Base-by-base conservation (phyloP, 2,113 vertebrate genomes). In the Triplophysa siluroides region DNA sequence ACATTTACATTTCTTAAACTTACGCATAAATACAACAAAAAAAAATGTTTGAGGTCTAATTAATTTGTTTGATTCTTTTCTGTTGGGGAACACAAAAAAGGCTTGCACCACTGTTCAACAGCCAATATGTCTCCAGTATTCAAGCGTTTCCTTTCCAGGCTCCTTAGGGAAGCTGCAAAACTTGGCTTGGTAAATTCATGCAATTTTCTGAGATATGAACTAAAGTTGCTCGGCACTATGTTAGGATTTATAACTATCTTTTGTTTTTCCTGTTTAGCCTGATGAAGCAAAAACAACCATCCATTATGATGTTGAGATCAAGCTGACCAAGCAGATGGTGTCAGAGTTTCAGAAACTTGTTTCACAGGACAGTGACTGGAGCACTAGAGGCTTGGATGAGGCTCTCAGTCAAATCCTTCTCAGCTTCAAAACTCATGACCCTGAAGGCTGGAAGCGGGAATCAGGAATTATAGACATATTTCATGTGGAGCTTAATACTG, bases 71-170 rank as follows among this genome's bases (percentile, higher is more conserved):
- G 60, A 23, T n/a, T 4, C 81, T 0, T 23, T 58, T 78, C 54
- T 58, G 1, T 33, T 86, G 73, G 90, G 64, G 86, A n/a, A 14
- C 81, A 86, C 18, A 85, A 86, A 79, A 91, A 86, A 3, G 56
- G 83, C 81, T 11, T 11, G 16, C 0, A 0, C 24, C 12, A 23
- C 84, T 1, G 81, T 83, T 26, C 79, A 88, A 69, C 87, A 95
- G 80, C 94, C 88, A 41, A 88, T 90, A 13, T 96, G 95, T 84
- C 93, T 86, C 94, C 94, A 50, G 93, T 98, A 84, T 97, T 99
- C 86, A 96, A 93, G 86, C 90, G 97, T 81, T 97, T 96, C 78
- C 92, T 99, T 38, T 92, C 89, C 84, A 96, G 95, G 84, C 94
- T 98, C 78, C 86, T 96, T 83, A 96, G 92, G 81, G 95, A 95